Evolutionary conservation across 2,797 vertebrate species (phyloP).

Genomic region (Mastacembelus armatus): DNA sequence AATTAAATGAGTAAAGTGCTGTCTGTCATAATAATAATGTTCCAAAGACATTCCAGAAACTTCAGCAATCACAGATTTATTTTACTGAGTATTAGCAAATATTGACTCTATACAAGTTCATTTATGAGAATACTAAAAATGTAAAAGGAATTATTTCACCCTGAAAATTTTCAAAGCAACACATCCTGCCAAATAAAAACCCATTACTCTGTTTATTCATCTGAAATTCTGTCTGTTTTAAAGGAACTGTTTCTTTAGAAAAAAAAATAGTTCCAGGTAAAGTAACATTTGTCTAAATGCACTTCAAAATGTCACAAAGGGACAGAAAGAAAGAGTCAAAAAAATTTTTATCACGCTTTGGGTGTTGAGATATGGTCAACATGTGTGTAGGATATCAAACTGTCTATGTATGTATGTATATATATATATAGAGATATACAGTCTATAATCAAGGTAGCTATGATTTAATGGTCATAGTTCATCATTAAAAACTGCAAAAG

Average conservation of each 20-base stretch:
- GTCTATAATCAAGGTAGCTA: too few species aligned
- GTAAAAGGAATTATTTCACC: constrained; percentile 23
- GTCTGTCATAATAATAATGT: constrained; percentile 24
- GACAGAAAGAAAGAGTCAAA: too few species aligned
- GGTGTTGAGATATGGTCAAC: too few species aligned
- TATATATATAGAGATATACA: too few species aligned
- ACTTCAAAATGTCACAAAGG: too few species aligned
- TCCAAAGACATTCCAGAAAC: constrained; percentile 8
- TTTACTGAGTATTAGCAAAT: constrained; percentile 7
- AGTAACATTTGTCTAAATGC: neutral
- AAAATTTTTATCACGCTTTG: too few species aligned
- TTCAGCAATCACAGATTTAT: constrained; percentile 2
- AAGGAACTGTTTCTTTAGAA: neutral
- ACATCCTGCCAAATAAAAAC: neutral
- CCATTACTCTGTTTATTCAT: neutral
- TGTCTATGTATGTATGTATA: too few species aligned
- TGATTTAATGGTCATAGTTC: too few species aligned
- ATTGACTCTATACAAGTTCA: constrained; percentile 4
- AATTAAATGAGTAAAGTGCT: too few species aligned
- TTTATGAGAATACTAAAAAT: constrained; percentile 2
- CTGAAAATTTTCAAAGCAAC: too few species aligned
- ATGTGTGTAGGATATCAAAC: too few species aligned
- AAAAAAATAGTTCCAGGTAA: constrained; percentile 15
- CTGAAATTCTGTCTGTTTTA: neutral
- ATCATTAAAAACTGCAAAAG: too few species aligned